Percentiles rank a stretch among this genome's conserved stretches.
Conservation (phyloP, 2,113 vertebrate genomes). For the Psephotus haematonotus region DNA sequence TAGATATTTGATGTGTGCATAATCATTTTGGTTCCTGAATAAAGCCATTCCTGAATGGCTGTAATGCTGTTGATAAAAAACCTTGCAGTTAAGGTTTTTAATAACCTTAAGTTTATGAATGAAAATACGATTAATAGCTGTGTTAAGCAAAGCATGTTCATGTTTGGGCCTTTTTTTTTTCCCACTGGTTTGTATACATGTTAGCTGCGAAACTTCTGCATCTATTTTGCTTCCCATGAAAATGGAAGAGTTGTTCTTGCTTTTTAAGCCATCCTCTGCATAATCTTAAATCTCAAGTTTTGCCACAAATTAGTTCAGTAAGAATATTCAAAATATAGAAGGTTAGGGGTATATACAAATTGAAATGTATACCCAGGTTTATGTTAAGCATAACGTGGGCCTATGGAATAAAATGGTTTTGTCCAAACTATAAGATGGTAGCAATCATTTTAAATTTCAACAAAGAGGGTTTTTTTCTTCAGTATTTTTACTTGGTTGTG, state of each 20-base stretch:
- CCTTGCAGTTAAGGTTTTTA: neutral
- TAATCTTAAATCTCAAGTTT: neutral
- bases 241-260: neutral
- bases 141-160: neutral
- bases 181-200: neutral
- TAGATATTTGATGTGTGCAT: neutral
- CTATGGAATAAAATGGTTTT: neutral
- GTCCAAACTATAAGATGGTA: neutral
- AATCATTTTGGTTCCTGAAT: neutral
- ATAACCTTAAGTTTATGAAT: neutral
- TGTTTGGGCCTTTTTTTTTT: neutral
- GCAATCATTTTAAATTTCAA: neutral
- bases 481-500: neutral
- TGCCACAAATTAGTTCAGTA: neutral
- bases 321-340: neutral
- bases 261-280: neutral
- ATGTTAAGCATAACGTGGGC: fast-evolving
- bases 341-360: neutral
- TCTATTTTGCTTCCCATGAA: neutral
- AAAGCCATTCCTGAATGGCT: neutral
- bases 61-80: neutral
- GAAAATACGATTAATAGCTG: neutral
- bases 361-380: neutral
- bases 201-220: neutral
- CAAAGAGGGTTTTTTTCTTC: neutral